Conservation (phyloP, 2,113 vertebrate genomes). For the Turnix velox region DNA sequence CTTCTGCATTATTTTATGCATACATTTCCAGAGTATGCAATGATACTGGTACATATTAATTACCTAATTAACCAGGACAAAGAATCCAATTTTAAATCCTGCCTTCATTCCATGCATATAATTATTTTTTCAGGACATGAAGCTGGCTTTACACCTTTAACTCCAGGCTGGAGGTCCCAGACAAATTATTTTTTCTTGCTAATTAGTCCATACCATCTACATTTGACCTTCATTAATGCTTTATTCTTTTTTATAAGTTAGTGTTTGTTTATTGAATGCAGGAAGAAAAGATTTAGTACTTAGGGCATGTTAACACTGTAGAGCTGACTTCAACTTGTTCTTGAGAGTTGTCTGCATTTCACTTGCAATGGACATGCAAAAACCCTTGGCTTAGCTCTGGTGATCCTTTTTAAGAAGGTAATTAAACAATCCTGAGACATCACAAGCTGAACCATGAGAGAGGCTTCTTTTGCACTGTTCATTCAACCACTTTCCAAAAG, state of each 20-base stretch:
- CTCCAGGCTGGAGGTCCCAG: conserved; percentile 33
- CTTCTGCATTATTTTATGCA: neutral
- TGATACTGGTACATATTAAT: conserved; percentile 43
- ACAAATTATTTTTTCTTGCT: conserved; percentile 62
- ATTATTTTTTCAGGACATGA: conserved; percentile 54
- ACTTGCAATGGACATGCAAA: neutral
- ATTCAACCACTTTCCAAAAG: neutral
- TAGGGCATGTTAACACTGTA: neutral
- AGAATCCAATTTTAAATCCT: conserved; percentile 61
- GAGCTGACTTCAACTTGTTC: neutral
- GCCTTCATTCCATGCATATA: conserved; percentile 24
- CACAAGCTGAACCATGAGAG: neutral
- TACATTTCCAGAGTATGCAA: conserved; percentile 3
- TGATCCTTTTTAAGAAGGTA: neutral
- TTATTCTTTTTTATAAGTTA: neutral
- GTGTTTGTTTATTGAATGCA: neutral
- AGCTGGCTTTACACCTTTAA: conserved; percentile 64
- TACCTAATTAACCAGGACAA: conserved; percentile 69
- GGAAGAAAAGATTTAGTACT: neutral
- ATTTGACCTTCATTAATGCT: conserved; percentile 56
- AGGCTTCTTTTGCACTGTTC: neutral
- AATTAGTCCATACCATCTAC: conserved; percentile 55
- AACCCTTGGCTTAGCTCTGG: neutral
- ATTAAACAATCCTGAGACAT: neutral
- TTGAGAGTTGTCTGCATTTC: neutral